phyloP scores from a whole-genome alignment of 2,888 invertebrate species.

The Steinernema carpocapsae region DNA sequence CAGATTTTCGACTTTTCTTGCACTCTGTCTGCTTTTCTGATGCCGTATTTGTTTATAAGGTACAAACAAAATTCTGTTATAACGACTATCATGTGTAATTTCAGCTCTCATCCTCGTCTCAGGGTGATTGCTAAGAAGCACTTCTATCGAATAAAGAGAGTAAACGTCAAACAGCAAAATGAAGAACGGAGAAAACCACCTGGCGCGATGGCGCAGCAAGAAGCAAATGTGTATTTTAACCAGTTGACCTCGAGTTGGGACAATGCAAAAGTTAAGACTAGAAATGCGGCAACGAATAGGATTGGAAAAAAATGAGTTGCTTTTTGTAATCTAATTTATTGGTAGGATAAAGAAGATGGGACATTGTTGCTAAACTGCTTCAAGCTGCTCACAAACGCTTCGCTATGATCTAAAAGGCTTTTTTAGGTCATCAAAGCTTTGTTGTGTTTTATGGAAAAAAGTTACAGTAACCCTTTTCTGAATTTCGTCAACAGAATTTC shows the following conservation, averaged over 20 bases:
- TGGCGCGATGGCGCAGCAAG: not conserved
- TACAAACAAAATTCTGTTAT: not conserved
- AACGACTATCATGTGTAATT: too few relatives aligned
- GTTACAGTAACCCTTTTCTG: too few relatives aligned
- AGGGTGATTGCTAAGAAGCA: not conserved
- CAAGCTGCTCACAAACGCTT: not conserved
- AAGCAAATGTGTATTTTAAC: not conserved
- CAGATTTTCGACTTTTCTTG: not conserved
- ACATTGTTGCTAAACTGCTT: not conserved
- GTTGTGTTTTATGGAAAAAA: too few relatives aligned
- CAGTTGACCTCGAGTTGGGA: not conserved
- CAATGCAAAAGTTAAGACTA: not conserved
- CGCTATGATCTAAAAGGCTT: not conserved
- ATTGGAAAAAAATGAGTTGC: not conserved
- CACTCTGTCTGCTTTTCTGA: not conserved
- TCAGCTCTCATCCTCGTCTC: not conserved
- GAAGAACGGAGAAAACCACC: not conserved
- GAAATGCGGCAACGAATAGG: not conserved
- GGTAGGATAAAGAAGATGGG: not conserved
- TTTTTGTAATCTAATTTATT: not conserved
- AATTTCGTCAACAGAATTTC: too few relatives aligned
- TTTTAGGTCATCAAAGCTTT: not conserved
- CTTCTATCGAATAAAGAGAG: too few relatives aligned
- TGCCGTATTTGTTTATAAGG: conserved; percentile 12
- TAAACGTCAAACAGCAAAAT: not conserved